Percentiles rank a stretch among this genome's conserved stretches.
These are phyloP conservation scores for Mesopsocus fuscifrons DNA, from an alignment of 2,888 invertebrate species.

Conservation along the genomic window DNA sequence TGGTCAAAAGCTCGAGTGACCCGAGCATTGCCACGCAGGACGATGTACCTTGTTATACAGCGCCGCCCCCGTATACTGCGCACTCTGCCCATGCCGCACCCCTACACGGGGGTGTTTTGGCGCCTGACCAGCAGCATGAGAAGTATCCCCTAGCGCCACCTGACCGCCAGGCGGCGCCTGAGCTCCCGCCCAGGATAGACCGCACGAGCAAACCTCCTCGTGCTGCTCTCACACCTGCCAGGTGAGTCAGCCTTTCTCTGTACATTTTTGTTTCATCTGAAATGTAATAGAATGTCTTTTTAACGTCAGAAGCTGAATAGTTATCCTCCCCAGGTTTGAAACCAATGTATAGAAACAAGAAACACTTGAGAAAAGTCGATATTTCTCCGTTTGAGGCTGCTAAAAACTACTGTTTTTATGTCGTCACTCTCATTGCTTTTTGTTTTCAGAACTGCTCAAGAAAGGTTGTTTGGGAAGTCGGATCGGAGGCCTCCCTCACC, in stretches of 20 bases:
- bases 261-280: too few species aligned
- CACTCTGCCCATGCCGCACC: constrained; percentile 20
- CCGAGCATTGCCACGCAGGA: constrained; percentile 89
- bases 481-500: constrained; percentile 6
- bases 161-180: constrained; percentile 36
- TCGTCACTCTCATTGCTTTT: too few species aligned
- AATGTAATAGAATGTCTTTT: too few species aligned
- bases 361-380: too few species aligned
- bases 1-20: constrained; percentile 74
- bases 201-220: constrained; percentile 50
- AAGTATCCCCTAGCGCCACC: constrained; percentile 4
- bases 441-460: constrained; percentile 37
- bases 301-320: too few species aligned
- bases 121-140: constrained; percentile 7
- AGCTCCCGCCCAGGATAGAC: constrained; percentile 69
- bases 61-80: constrained; percentile 70
- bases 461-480: constrained; percentile 40
- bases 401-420: too few species aligned
- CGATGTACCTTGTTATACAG: constrained; percentile 36
- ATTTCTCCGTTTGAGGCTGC: too few species aligned
- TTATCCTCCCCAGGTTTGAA: too few species aligned
- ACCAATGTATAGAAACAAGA: too few species aligned
- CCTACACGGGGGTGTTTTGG: neutral
- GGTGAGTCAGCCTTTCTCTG: neutral
- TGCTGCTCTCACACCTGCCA: constrained; percentile 19